These are phyloP conservation scores for Smittia sp. DNA, from an alignment of 2,888 invertebrate species.

Conservation along the genomic window DNA sequence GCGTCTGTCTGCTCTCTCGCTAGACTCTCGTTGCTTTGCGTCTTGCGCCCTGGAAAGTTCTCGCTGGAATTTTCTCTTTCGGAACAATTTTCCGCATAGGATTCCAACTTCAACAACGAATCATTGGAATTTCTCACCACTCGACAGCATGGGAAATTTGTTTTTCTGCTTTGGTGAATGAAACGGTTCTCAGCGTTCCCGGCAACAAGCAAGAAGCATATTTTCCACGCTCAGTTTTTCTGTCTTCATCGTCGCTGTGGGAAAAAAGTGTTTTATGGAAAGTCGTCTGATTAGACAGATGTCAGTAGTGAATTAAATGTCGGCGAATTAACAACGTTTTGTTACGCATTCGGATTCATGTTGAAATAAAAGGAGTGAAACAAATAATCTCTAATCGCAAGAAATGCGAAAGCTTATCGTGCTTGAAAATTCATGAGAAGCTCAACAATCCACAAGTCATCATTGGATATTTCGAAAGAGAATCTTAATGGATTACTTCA, in stretches of 20 bases:
- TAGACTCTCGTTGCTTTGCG: not conserved
- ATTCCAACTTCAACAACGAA: not conserved
- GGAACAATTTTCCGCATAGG: not conserved
- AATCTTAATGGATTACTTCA: not conserved
- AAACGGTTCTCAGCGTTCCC: too few relatives aligned
- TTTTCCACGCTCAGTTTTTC: conserved; percentile 1
- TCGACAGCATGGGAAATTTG: too few relatives aligned
- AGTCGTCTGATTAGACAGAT: conserved; percentile 39
- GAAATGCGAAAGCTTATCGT: not conserved
- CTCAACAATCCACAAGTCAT: not conserved
- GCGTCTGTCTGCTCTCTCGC: conserved; percentile 32
- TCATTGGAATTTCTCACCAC: too few relatives aligned
- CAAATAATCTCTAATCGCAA: not conserved
- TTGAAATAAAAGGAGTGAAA: conserved; percentile 20
- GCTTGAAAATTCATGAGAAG: not conserved
- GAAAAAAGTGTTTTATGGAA: conserved; percentile 31
- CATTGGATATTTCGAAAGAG: not conserved
- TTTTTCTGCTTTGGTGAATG: too few relatives aligned
- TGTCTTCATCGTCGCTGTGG: conserved; percentile 13
- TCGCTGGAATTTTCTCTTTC: conserved; percentile 4
- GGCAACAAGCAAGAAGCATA: not conserved
- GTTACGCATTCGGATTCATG: conserved; percentile 15
- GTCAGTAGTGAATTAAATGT: conserved; percentile 41
- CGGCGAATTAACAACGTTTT: conserved; percentile 32
- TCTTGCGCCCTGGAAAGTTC: conserved; percentile 31